Conservation (phyloP, 2,888 invertebrate genomes). For the Lepidocyrtoides sp. region DNA sequence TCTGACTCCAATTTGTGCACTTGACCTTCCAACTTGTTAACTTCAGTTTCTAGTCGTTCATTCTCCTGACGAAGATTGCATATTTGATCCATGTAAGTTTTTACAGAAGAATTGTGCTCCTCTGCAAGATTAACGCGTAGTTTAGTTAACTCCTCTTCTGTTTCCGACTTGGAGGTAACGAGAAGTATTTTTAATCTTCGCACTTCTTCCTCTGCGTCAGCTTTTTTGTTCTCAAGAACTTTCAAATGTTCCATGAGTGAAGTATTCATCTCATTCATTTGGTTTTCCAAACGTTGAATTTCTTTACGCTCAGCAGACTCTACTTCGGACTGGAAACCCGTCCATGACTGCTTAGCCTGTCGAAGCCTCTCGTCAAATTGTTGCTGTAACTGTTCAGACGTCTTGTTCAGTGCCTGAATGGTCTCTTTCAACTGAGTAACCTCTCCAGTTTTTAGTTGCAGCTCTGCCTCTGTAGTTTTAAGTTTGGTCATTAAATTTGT, state of each 20-base stretch:
- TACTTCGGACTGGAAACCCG: slow-evolving; percentile 82
- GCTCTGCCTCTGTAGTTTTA: slow-evolving; percentile 66
- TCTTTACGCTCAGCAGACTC: slow-evolving; percentile 82
- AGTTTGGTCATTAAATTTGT: slow-evolving; percentile 18
- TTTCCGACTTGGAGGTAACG: slow-evolving; percentile 80
- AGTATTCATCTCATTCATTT: slow-evolving; percentile 82
- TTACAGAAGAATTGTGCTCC: slow-evolving; percentile 78
- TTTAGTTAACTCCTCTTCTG: slow-evolving; percentile 79
- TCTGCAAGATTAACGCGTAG: slow-evolving; percentile 77
- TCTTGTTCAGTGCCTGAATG: slow-evolving; percentile 51
- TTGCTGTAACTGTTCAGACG: slow-evolving; percentile 60
- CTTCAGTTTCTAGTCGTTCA: slow-evolving; percentile 79
- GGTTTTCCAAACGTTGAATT: slow-evolving; percentile 81
- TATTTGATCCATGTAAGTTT: slow-evolving; percentile 76
- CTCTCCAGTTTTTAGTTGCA: slow-evolving; percentile 47
- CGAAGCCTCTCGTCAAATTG: slow-evolving; percentile 81
- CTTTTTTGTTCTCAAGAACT: slow-evolving; percentile 80
- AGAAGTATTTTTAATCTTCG: slow-evolving; percentile 79
- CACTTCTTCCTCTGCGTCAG: slow-evolving; percentile 83
- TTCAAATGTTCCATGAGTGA: slow-evolving; percentile 82
- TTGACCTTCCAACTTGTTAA: slow-evolving; percentile 70
- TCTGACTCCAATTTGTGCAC: slow-evolving; percentile 81
- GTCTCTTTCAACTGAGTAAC: slow-evolving; percentile 71
- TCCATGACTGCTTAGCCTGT: slow-evolving; percentile 84
- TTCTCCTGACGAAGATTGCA: slow-evolving; percentile 75